Evolutionary conservation across 2,797 vertebrate species (phyloP).

Genomic region (Pseudochirops cupreus): DNA sequence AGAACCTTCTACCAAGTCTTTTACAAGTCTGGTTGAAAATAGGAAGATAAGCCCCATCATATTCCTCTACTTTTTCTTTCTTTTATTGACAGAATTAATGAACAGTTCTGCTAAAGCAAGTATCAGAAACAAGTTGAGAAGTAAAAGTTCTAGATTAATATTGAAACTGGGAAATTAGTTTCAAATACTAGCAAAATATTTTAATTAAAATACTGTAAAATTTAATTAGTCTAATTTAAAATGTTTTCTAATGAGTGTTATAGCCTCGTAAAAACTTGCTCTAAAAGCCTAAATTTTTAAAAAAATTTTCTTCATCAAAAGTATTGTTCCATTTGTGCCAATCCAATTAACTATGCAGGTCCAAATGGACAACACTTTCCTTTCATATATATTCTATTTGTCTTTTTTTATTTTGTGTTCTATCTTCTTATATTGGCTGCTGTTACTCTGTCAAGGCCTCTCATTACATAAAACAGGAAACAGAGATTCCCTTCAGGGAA

Average conservation of each 20-base stretch:
- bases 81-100: slow-evolving; percentile 27
- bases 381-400: not conserved
- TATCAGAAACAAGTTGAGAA: slow-evolving; percentile 21
- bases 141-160: not conserved
- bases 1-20: not conserved
- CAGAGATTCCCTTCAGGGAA: not conserved
- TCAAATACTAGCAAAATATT: not conserved
- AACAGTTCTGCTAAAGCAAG: not conserved
- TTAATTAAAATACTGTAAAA: not conserved
- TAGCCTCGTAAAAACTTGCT: not conserved
- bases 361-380: not conserved
- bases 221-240: not conserved
- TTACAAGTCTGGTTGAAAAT: not conserved
- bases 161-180: not conserved
- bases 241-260: not conserved
- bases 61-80: slow-evolving; percentile 3
- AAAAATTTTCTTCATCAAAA: slow-evolving; percentile 17
- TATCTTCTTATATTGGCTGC: slow-evolving; percentile 15
- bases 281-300: not conserved
- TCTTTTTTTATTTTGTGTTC: not conserved
- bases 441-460: slow-evolving; percentile 23
- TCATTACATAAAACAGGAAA: not conserved
- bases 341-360: not conserved
- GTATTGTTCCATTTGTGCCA: not conserved
- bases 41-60: not conserved